Percentiles rank a stretch among this genome's conserved stretches.
Conservation (phyloP, 2,888 invertebrate genomes). For the Cheilosia impressa region DNA sequence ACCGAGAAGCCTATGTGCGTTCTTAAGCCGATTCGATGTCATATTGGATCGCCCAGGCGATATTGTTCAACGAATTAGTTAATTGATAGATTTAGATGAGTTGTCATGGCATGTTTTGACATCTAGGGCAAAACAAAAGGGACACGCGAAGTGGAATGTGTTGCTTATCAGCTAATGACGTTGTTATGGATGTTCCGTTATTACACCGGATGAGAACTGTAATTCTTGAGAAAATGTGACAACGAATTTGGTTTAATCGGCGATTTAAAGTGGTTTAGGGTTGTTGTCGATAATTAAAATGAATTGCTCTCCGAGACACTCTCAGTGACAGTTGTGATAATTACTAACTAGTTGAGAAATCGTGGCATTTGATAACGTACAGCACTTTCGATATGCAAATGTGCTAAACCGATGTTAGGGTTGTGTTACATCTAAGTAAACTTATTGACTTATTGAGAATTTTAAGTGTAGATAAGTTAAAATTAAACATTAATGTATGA, state of each 20-base stretch:
- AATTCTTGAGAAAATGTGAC: slow-evolving; percentile 47
- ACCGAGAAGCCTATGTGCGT: slow-evolving; percentile 3
- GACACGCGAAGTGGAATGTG: background rate
- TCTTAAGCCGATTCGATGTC: background rate
- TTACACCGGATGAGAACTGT: slow-evolving; percentile 32
- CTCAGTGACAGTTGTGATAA: background rate
- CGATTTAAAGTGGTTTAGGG: slow-evolving; percentile 52
- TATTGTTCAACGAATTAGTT: slow-evolving; percentile 65
- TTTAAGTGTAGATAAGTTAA: too few relatives aligned
- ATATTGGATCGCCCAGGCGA: slow-evolving; percentile 9
- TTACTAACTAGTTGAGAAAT: too few relatives aligned
- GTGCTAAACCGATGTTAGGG: too few relatives aligned
- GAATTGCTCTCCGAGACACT: slow-evolving; percentile 33
- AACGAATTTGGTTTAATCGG: slow-evolving; percentile 49
- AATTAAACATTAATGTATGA: too few relatives aligned
- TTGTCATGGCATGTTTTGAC: slow-evolving; percentile 45
- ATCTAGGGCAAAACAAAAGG: background rate
- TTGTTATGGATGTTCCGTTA: slow-evolving; percentile 59
- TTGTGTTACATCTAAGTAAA: too few relatives aligned
- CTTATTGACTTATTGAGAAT: too few relatives aligned
- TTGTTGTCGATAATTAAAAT: slow-evolving; percentile 52
- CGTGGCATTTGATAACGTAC: too few relatives aligned
- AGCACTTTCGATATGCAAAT: too few relatives aligned
- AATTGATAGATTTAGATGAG: slow-evolving; percentile 66
- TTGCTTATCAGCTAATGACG: slow-evolving; percentile 57